Percentiles rank a stretch among this genome's conserved stretches.
Conservation (phyloP, 2,888 invertebrate genomes). For the Agapetus fuscipes region DNA sequence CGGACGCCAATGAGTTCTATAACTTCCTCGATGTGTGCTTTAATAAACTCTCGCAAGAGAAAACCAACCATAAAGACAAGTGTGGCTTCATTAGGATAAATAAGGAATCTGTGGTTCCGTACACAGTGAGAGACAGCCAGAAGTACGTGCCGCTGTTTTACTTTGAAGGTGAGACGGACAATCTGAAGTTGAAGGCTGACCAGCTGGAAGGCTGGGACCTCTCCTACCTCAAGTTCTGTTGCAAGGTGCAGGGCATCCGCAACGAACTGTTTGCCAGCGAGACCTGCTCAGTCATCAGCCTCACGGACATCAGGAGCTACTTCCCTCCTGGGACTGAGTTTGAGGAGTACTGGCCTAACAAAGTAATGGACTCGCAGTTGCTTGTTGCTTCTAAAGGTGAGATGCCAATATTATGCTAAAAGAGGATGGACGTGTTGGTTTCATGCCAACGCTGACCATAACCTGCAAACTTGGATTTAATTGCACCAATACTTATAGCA, state of each 20-base stretch:
- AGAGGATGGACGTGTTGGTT: too few species aligned
- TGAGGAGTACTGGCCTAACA: constrained; percentile 90
- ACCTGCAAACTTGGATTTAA: too few species aligned
- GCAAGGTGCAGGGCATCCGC: constrained; percentile 87
- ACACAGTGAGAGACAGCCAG: constrained; percentile 70
- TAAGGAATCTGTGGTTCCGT: constrained; percentile 88
- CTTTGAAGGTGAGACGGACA: constrained; percentile 83
- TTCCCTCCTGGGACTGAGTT: constrained; percentile 84
- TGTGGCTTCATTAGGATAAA: constrained; percentile 89
- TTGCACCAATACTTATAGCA: too few species aligned
- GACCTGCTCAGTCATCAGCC: constrained; percentile 81
- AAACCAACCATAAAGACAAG: constrained; percentile 58
- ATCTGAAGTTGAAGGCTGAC: constrained; percentile 77
- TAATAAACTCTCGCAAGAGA: constrained; percentile 58
- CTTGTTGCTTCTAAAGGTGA: constrained; percentile 59
- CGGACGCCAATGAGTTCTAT: constrained; percentile 85
- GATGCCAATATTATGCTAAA: too few species aligned
- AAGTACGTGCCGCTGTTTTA: constrained; percentile 90
- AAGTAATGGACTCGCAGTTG: constrained; percentile 74
- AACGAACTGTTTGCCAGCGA: constrained; percentile 87
- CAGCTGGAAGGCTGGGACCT: constrained; percentile 86
- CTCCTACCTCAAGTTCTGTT: constrained; percentile 87
- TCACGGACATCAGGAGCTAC: constrained; percentile 83
- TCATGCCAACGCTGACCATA: too few species aligned
- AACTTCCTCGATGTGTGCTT: constrained; percentile 85